phyloP scores from a whole-genome alignment of 2,113 vertebrate genomes.

The Sprattus sprattus region DNA sequence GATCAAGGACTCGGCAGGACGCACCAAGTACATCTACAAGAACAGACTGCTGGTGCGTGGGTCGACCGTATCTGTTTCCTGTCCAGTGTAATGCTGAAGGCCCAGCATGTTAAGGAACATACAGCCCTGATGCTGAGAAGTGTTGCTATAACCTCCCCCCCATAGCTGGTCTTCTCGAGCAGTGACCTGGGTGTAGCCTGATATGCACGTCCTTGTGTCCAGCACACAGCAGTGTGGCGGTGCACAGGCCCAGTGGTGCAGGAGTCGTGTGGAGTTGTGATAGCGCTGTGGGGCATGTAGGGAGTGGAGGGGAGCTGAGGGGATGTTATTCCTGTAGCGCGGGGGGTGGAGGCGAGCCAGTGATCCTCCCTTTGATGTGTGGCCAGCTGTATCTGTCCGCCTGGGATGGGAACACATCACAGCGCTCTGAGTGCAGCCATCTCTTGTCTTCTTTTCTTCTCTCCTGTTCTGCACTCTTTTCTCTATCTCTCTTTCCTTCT shows the following conservation, averaged over 20 bases:
- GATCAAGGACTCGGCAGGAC: slow-evolving; percentile 96
- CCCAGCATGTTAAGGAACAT: neutral
- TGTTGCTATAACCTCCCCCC: neutral
- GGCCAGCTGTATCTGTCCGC: neutral
- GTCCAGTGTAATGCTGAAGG: neutral
- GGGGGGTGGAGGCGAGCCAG: neutral
- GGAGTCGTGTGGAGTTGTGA: neutral
- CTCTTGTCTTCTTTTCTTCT: neutral
- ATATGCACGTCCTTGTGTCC: neutral
- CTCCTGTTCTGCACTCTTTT: too few relatives aligned
- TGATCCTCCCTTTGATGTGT: slow-evolving; percentile 21
- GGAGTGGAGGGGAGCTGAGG: neutral
- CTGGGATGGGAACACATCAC: slow-evolving; percentile 7
- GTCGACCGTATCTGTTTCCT: neutral
- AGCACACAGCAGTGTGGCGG: neutral
- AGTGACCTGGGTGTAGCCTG: neutral
- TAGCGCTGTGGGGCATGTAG: neutral
- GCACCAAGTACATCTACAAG: slow-evolving; percentile 99
- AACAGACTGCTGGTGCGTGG: slow-evolving; percentile 90
- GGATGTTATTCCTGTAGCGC: neutral
- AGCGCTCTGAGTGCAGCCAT: neutral
- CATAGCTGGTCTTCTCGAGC: neutral
- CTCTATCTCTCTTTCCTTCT: neutral
- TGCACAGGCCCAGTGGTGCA: neutral
- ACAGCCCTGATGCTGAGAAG: neutral